Conservation (phyloP, 2,113 vertebrate genomes). For the Dipodomys merriami region DNA sequence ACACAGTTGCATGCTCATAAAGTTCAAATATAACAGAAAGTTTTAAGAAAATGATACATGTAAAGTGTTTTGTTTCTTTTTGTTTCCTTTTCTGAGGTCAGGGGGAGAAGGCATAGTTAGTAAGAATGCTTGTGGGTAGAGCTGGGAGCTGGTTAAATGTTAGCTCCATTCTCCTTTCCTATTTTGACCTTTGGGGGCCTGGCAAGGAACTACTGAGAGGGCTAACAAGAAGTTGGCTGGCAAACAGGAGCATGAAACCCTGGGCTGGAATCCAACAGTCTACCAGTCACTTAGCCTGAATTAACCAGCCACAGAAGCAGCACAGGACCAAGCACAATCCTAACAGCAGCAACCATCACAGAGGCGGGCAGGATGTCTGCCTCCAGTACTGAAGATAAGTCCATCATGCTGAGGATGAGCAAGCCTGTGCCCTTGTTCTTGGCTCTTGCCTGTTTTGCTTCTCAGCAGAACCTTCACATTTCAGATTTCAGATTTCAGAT, state of each 20-base stretch:
- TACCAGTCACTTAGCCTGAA: neutral
- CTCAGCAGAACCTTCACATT: conserved; percentile 21
- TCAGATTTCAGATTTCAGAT: neutral
- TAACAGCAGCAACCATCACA: neutral
- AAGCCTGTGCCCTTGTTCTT: neutral
- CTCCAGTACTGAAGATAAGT: neutral
- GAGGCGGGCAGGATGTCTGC: neutral
- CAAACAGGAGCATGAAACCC: neutral
- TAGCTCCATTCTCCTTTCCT: neutral
- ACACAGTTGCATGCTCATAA: conserved; percentile 50
- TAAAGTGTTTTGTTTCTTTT: neutral
- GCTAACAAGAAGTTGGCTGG: neutral
- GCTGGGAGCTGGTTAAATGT: neutral
- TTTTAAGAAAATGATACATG: conserved; percentile 8
- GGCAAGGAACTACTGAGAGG: neutral
- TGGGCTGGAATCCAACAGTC: neutral
- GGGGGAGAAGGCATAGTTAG: neutral
- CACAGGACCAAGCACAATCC: neutral
- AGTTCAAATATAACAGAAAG: conserved; percentile 42
- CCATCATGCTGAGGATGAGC: neutral
- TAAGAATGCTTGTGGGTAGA: neutral
- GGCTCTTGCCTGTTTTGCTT: neutral
- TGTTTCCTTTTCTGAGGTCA: neutral
- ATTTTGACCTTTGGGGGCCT: neutral
- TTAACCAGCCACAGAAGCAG: neutral